A percentile compares a stretch with the other conserved stretches of the same genome.
Conservation (phyloP, 2,797 vertebrate genomes). For the Hydrophis major region DNA sequence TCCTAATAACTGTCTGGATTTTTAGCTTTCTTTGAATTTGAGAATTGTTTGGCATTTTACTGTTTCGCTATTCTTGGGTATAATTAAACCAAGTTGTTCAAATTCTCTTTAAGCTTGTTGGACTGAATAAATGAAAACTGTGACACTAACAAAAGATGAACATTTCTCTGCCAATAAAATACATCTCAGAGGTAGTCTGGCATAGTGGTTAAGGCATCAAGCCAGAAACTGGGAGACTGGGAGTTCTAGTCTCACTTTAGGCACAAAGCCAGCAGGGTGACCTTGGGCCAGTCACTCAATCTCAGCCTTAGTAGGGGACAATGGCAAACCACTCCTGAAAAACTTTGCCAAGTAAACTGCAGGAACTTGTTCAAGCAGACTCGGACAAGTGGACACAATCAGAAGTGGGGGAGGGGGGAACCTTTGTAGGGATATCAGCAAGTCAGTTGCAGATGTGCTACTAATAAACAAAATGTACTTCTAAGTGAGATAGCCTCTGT, state of each 20-base stretch:
- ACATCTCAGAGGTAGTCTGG: not conserved
- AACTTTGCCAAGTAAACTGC: not conserved
- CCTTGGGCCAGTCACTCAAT: not conserved
- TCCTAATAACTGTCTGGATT: conserved; percentile 45
- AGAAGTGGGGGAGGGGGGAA: fast-evolving
- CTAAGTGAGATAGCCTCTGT: not conserved
- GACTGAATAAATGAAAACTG: not conserved
- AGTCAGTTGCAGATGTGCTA: fast-evolving
- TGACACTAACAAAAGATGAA: not conserved
- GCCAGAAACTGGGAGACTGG: not conserved
- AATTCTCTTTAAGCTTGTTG: not conserved
- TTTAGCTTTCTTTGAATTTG: conserved; percentile 52
- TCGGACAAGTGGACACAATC: not conserved
- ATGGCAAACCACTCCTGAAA: not conserved
- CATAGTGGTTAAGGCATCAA: not conserved
- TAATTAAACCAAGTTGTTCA: conserved; percentile 39
- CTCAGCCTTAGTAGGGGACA: not conserved
- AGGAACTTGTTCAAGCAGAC: not conserved
- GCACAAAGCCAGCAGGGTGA: not conserved
- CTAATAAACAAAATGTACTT: not conserved
- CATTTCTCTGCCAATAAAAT: not conserved
- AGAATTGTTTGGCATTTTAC: conserved; percentile 37
- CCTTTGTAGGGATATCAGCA: not conserved
- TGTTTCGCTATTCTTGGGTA: conserved; percentile 43
- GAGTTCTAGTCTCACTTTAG: not conserved